Percentiles rank a stretch among this genome's conserved stretches.
Conservation (phyloP, 2,113 vertebrate genomes). For the Riparia riparia region DNA sequence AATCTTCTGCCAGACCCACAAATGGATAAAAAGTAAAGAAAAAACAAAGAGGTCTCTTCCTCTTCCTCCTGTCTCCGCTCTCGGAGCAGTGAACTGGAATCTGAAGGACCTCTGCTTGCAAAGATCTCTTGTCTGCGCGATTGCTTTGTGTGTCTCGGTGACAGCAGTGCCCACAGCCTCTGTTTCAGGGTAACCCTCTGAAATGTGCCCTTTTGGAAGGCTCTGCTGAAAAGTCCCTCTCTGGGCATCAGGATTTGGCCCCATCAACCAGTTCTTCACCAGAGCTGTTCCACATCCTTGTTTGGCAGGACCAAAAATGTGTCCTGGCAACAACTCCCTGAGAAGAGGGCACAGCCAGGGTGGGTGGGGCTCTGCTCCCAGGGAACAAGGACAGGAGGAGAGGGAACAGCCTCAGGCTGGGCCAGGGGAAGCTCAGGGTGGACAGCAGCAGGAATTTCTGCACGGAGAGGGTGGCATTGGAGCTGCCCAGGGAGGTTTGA, state of each 20-base stretch:
- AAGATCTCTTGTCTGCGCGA: too few species aligned
- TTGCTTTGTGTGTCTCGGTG: too few species aligned
- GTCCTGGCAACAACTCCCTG: not conserved
- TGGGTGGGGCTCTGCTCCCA: not conserved
- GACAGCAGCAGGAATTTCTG: accelerated
- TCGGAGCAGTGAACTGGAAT: too few species aligned
- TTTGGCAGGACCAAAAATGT: not conserved
- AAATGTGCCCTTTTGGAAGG: not conserved
- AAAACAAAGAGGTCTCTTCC: too few species aligned
- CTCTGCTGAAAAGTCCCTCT: not conserved
- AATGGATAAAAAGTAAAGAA: too few species aligned
- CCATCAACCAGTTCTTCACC: not conserved
- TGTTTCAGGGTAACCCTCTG: not conserved
- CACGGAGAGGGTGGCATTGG: accelerated
- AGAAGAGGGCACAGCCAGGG: not conserved
- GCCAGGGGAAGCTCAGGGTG: accelerated
- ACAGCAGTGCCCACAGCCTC: not conserved
- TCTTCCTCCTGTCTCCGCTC: too few species aligned
- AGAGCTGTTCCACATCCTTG: not conserved
- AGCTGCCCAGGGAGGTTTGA: not conserved
- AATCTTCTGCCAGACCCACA: too few species aligned
- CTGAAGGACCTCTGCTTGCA: too few species aligned
- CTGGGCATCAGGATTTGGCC: not conserved
- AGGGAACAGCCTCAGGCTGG: not conserved
- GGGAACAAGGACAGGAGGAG: not conserved